These are phyloP conservation scores for Leptinotarsa lineolata DNA, from an alignment of 1,140 invertebrate species.

Conservation along the genomic window DNA sequence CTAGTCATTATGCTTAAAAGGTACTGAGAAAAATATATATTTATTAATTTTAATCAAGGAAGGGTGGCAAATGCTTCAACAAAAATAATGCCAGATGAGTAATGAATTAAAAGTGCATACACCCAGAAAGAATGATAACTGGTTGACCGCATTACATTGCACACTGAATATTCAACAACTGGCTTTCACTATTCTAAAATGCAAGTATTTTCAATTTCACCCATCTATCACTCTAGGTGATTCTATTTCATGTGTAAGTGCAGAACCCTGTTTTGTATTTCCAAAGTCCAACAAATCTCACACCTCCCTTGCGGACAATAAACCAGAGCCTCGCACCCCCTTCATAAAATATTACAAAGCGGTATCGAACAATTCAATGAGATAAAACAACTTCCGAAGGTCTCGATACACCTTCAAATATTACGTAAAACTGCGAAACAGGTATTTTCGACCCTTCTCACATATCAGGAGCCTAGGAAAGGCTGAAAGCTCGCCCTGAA, in stretches of 20 bases:
- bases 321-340: background rate
- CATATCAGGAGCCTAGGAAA: slow-evolving; percentile 21
- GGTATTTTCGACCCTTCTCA: slow-evolving; percentile 1
- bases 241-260: background rate
- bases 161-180: no score
- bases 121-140: no score
- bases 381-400: background rate
- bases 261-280: background rate
- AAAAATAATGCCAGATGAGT: no score
- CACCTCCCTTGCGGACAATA: slow-evolving; percentile 1
- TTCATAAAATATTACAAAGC: slow-evolving; percentile 3
- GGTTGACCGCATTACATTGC: no score
- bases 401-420: background rate
- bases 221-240: no score
- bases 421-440: slow-evolving; percentile 9
- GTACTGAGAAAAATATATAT: no score
- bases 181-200: no score
- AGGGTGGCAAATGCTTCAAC: no score
- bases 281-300: background rate
- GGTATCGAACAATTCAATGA: background rate
- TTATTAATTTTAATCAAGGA: no score
- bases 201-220: no score
- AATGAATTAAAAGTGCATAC: no score
- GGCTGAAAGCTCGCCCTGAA: background rate
- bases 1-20: no score